phyloP scores from a whole-genome alignment of 2,113 vertebrate species.

The Pseudopodoces humilis region DNA sequence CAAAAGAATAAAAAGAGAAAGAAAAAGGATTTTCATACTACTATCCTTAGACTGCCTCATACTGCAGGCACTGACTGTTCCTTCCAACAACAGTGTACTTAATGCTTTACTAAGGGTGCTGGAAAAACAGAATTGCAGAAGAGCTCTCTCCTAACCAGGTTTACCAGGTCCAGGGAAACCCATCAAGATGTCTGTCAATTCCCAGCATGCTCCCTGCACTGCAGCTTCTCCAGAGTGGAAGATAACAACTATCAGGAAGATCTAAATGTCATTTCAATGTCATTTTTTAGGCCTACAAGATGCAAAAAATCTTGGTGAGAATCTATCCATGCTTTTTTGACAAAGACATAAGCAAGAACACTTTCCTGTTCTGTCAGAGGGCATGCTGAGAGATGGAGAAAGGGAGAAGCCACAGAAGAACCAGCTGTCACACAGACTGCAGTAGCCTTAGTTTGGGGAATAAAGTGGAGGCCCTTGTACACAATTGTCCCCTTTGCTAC shows the following conservation, averaged over 20 bases:
- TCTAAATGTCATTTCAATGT: not conserved
- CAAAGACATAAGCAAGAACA: not conserved
- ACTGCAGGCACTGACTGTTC: not conserved
- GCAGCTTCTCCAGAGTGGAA: not conserved
- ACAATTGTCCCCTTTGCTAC: not conserved
- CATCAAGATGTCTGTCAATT: not conserved
- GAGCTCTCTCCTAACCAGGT: not conserved
- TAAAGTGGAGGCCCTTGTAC: not conserved
- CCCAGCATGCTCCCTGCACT: not conserved
- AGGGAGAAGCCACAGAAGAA: not conserved
- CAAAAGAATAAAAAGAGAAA: not conserved
- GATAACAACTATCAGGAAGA: not conserved
- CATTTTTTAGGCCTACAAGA: not conserved
- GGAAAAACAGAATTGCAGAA: not conserved
- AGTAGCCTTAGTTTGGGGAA: not conserved
- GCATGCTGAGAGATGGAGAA: not conserved
- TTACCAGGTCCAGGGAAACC: not conserved
- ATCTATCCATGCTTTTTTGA: not conserved
- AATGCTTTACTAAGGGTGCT: not conserved
- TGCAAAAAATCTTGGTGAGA: not conserved
- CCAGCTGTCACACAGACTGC: not conserved
- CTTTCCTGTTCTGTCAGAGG: not conserved
- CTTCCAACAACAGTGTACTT: not conserved
- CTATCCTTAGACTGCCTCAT: not conserved
- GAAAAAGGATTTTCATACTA: not conserved